These are phyloP conservation scores for Drosophila chauvacae DNA, from an alignment of 1,140 invertebrate species.

Conservation along the genomic window DNA sequence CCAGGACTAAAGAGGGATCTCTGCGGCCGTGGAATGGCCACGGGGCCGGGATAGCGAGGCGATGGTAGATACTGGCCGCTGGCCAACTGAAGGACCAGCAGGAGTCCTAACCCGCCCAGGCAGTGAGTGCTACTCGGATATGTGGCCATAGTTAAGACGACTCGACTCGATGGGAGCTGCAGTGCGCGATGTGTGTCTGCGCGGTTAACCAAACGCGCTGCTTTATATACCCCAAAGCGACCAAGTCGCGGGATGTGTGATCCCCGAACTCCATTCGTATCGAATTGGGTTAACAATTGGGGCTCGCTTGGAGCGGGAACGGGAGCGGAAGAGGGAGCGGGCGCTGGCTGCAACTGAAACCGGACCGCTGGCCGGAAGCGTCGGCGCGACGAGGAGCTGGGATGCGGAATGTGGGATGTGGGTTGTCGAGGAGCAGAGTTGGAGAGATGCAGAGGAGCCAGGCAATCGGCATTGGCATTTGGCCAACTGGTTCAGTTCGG, in stretches of 20 bases:
- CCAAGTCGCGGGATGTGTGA: conserved; percentile 15
- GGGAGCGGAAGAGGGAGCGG: not conserved
- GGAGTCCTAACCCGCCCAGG: conserved; percentile 14
- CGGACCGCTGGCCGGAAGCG: conserved; percentile 33
- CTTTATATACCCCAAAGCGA: conserved; percentile 56
- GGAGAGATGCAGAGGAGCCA: conserved; percentile 2
- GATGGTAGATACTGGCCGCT: conserved; percentile 21
- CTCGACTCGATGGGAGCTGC: conserved; percentile 24
- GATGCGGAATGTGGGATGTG: not conserved
- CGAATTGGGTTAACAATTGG: conserved; percentile 67
- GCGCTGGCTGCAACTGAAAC: conserved; percentile 8
- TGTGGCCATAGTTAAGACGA: conserved; percentile 25
- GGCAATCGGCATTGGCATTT: conserved; percentile 78
- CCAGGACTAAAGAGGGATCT: conserved; percentile 40
- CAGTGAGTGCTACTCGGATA: conserved; percentile 26
- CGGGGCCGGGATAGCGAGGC: conserved; percentile 2
- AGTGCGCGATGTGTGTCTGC: conserved; percentile 58
- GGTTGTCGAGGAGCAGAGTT: not conserved
- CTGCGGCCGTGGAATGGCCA: conserved; percentile 22
- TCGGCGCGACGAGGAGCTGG: not conserved
- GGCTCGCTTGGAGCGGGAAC: conserved; percentile 24
- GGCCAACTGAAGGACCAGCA: conserved; percentile 26
- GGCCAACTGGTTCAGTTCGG: conserved; percentile 70
- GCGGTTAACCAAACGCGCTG: conserved; percentile 4
- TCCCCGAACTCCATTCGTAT: conserved; percentile 26